Evolutionary conservation across 2,888 invertebrate species (phyloP).

Genomic region (Epinotia bilunana): DNA sequence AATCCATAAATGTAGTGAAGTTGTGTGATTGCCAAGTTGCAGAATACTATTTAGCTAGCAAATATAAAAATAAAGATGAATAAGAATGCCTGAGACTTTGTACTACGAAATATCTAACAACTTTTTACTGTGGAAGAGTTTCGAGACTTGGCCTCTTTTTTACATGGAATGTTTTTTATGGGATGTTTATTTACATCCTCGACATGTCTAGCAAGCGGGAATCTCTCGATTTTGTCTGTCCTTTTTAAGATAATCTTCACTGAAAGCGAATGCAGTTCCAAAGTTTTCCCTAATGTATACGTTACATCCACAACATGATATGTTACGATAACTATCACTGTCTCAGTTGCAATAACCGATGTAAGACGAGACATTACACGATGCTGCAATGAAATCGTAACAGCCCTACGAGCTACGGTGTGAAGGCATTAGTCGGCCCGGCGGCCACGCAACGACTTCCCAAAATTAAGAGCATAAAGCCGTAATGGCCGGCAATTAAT

Average conservation of each 20-base stretch:
- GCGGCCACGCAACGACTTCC: constrained; percentile 7
- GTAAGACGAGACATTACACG: background rate
- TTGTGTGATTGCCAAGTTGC: no score
- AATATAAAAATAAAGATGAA: no score
- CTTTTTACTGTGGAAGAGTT: no score
- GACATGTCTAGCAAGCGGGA: background rate
- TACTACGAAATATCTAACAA: no score
- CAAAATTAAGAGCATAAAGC: constrained; percentile 28
- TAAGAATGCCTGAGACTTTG: no score
- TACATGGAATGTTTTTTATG: no score
- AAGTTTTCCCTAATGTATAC: no score
- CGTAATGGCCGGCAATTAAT: constrained; percentile 41
- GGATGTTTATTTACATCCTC: background rate
- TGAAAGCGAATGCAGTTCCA: background rate
- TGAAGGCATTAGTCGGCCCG: constrained; percentile 11
- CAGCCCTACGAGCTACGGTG: background rate
- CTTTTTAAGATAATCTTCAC: background rate
- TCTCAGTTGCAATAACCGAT: background rate
- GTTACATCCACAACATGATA: no score
- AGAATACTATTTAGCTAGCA: no score
- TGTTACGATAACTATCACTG: background rate
- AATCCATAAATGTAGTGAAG: no score
- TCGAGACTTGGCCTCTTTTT: no score
- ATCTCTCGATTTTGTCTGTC: background rate
- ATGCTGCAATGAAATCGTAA: constrained; percentile 11